Percentiles rank a stretch among this genome's conserved stretches.
Conservation (phyloP, 2,888 invertebrate species). For the Lasioglossum calceatum region DNA sequence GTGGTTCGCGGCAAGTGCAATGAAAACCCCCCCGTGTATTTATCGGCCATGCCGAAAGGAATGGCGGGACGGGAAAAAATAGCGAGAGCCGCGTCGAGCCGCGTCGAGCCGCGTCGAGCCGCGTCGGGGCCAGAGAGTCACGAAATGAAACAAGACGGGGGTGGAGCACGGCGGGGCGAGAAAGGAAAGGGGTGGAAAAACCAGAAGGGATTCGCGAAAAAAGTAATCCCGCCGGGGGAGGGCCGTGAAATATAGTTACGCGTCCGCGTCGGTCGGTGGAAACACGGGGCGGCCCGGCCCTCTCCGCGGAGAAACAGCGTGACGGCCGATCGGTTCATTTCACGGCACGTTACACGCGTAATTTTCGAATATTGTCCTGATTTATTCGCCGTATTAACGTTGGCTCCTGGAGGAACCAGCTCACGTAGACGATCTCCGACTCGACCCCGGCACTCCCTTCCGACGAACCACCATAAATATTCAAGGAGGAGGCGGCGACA, state of each 20-base stretch:
- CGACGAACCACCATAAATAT: constrained; percentile 64
- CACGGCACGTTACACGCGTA: constrained; percentile 73
- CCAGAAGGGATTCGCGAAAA: constrained; percentile 1
- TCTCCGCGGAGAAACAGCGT: constrained; percentile 20
- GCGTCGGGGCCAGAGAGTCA: constrained; percentile 2
- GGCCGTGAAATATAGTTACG: constrained; percentile 68
- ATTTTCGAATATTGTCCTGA: constrained; percentile 72
- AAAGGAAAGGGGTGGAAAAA: constrained; percentile 8
- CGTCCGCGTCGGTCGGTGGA: constrained; percentile 44
- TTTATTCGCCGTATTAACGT: constrained; percentile 73
- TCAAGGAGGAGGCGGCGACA: constrained; percentile 60
- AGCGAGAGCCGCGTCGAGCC: background rate
- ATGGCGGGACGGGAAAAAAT: constrained; percentile 27
- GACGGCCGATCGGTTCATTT: constrained; percentile 76
- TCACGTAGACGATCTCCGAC: constrained; percentile 24
- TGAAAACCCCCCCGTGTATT: constrained; percentile 57
- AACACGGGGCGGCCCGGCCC: background rate
- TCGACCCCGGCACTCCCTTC: constrained; percentile 25
- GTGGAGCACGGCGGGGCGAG: background rate
- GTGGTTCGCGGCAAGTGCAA: constrained; percentile 51
- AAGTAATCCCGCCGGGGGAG: constrained; percentile 40
- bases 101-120: background rate
- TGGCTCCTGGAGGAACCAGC: constrained; percentile 6
- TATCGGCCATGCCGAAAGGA: constrained; percentile 50
- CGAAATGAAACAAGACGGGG: constrained; percentile 48